Percentiles rank a stretch among this genome's conserved stretches.
Evolutionary conservation across 2,113 vertebrate species (phyloP).

Genomic region (Dicerorhinus sumatrensis): DNA sequence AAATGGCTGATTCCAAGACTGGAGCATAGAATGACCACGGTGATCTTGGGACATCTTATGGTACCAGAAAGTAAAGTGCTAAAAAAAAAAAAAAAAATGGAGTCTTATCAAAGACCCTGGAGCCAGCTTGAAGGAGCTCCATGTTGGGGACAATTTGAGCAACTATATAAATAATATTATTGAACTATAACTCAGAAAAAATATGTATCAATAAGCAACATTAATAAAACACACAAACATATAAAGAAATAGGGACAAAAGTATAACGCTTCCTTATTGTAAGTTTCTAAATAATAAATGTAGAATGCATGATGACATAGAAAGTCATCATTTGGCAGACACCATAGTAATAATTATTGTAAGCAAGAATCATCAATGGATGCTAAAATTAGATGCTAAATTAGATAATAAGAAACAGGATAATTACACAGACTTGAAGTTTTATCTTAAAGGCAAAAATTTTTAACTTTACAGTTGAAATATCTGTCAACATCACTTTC

Average conservation of each 20-base stretch:
- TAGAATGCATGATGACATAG: not conserved
- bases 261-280: not conserved
- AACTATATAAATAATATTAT: not conserved
- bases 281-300: not conserved
- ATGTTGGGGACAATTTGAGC: not conserved
- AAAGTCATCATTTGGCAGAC: not conserved
- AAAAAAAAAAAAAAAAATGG: too few species aligned
- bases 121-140: not conserved
- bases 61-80: not conserved
- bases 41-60: not conserved
- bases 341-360: not conserved
- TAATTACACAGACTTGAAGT: not conserved
- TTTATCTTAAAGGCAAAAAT: not conserved
- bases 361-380: not conserved
- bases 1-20: not conserved
- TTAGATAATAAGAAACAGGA: not conserved
- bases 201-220: not conserved
- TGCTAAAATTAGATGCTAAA: not conserved
- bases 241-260: not conserved
- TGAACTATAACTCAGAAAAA: not conserved
- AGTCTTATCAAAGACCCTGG: not conserved
- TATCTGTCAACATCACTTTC: not conserved
- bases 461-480: not conserved
- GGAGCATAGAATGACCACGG: not conserved
- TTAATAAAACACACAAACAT: not conserved